Conservation (phyloP, 92 coral and sea anemone genomes). For the Desmophyllum pertusum region DNA sequence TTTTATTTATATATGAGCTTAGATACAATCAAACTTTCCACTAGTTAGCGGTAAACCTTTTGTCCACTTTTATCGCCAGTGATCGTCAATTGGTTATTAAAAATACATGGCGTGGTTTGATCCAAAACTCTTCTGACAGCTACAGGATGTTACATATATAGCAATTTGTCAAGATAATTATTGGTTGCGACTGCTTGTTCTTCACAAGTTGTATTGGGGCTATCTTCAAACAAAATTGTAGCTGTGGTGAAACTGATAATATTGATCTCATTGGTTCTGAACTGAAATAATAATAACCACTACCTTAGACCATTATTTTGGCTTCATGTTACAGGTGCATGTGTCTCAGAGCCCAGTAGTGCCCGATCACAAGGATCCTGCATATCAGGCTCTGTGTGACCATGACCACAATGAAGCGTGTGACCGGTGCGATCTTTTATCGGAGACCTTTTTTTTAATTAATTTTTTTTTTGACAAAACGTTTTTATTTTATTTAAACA, state of each 20-base stretch:
- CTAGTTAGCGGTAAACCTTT: conserved; percentile 13
- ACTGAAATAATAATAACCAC: conserved; percentile 23
- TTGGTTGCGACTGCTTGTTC: conserved; percentile 9
- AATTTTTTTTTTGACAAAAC: too few species aligned
- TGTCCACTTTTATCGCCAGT: too few species aligned
- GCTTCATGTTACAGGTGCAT: conserved; percentile 33
- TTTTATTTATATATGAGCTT: background rate
- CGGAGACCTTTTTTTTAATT: too few species aligned
- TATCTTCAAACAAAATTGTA: too few species aligned
- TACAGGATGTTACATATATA: too few species aligned
- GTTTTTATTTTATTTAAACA: too few species aligned
- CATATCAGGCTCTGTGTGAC: conserved; percentile 26
- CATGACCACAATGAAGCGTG: conserved; percentile 37
- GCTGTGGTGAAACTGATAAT: conserved; percentile 7
- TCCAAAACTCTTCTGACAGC: too few species aligned
- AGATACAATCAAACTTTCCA: background rate
- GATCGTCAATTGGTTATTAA: too few species aligned
- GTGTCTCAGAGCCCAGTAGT: conserved; percentile 21
- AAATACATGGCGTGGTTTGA: too few species aligned
- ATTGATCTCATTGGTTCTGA: conserved; percentile 4
- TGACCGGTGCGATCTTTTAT: conserved; percentile 38
- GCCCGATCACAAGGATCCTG: conserved; percentile 39
- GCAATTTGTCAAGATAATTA: too few species aligned
- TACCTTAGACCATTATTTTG: background rate
- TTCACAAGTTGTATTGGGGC: conserved; percentile 8